A percentile compares a stretch with the other conserved stretches of the same genome.
These are phyloP conservation scores for Diaprepes abbreviatus DNA, from an alignment of 2,888 invertebrate species.

Conservation along the genomic window DNA sequence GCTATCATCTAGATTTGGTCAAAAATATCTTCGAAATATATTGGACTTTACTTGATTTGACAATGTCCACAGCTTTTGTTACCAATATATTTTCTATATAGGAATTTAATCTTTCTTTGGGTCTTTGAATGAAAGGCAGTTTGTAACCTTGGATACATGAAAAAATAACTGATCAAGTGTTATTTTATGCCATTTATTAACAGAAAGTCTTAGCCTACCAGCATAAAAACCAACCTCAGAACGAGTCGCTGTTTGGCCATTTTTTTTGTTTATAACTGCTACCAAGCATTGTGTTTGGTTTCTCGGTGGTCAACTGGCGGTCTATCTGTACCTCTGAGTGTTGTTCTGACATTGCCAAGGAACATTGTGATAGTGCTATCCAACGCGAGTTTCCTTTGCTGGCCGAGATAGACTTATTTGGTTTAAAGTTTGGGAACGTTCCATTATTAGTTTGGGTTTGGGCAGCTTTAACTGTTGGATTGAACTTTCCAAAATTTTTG, in stretches of 20 bases:
- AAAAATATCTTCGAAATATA: slow-evolving; percentile 29
- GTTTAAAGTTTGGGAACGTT: background rate
- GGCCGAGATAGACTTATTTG: background rate
- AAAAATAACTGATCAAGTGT: slow-evolving; percentile 2
- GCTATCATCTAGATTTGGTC: slow-evolving; percentile 18
- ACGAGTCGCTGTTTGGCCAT: background rate
- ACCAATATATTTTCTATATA: background rate
- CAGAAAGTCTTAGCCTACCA: too few species aligned
- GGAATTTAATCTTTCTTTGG: background rate
- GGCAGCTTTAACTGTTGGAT: background rate
- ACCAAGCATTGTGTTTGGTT: too few species aligned
- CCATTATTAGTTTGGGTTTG: background rate
- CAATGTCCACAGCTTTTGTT: background rate
- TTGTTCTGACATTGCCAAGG: background rate
- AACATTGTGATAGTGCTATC: background rate
- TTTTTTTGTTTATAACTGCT: too few species aligned
- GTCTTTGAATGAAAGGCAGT: too few species aligned
- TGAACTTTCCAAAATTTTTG: slow-evolving; percentile 5
- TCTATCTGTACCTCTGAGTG: background rate
- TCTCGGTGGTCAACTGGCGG: too few species aligned
- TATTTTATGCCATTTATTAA: background rate
- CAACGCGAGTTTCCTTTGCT: background rate
- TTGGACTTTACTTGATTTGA: background rate
- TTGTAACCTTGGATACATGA: background rate
- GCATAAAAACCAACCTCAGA: background rate